Evolutionary conservation across 2,113 vertebrate genomes (phyloP), one percentile per base, ranked within the genome.

Genomic region (Hiodon tergisus): DNA sequence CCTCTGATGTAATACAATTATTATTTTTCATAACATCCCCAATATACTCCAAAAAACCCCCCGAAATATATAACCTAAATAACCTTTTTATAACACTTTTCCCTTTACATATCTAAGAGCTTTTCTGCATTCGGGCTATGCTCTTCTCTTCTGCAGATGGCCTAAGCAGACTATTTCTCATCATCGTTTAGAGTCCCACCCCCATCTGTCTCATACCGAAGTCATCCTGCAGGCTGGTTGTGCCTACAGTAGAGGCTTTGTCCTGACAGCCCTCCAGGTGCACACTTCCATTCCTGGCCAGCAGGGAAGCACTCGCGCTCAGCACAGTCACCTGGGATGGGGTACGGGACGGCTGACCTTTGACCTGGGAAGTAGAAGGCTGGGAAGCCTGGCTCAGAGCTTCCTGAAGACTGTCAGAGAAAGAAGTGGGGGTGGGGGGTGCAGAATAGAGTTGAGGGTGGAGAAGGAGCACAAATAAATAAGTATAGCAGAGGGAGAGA

Each of bases 201-300:
- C 50, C 60, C 31, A 7, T 1, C 8, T 5, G 7, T 76, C 62
- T 81, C 90, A 91, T 93, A 99, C 97, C 96, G 81, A 98, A 95
- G 88, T 95, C 97, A 86, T 97, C 93, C 84, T 96, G 96, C 89
- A 98, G 92, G 91, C 96, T 96, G 94, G 94, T 91, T 82, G 92
- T 87, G 84, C 95, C 95, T 82, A 94, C 93, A 82, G 95, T 95
- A 78, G 95, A 93, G 83, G 95, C 95, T 91, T 92, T 92, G 92
- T 95, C 96, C 92, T 93, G 95, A 90, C 95, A 93, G 54, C 94
- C 94, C 88, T 98, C 97, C 92, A 98, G 93, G 88, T 95, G 95
- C 85, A 92, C 89, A 94, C 96, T 98, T 92, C 95, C 97, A 85
- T 95, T 98, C 94, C 96, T 98, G 96, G 96, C 95, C 97, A 98